Base-by-base conservation (phyloP, 1,140 invertebrate genomes). In the Drosophila subobscura region DNA sequence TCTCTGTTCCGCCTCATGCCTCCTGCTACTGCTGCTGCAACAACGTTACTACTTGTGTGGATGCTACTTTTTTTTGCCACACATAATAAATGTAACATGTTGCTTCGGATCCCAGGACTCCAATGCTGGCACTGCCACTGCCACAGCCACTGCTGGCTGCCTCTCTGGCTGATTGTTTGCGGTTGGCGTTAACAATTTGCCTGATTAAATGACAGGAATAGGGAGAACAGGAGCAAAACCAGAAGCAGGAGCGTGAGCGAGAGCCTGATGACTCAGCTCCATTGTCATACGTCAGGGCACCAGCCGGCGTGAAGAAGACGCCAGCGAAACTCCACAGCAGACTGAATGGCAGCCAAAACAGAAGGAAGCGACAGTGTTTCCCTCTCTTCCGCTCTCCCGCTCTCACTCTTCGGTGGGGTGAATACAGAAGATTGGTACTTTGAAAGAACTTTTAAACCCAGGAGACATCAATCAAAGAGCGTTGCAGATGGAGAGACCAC, bases 131-230 rank as follows among this genome's bases (percentile, higher is more conserved):
- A 33, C 7, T 8, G 29, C 6, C 27, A 29, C 29, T 8, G 29
- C 8, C 8, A 33, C 8, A 2, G 29, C 29, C 8, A 10, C 29
- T 37, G 33, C 20, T 53, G n/a, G 42, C 8, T 14, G 40, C 58
- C 77, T 80, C 60, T 80, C 80, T 77, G 64, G 59, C 60, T 78
- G 83, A 78, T 78, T 80, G 73, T 77, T 71, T 86, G 73, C 44
- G 73, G 53, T 77, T 65, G 73, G 77, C 73, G 77, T 81, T 79
- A 86, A 86, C 81, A 86, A 86, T 86, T 86, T 86, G 74, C 56
- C 78, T 86, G 81, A 88, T 86, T 86, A 86, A 86, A 88, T 64
- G 66, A 64, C 68, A 79, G 75, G 27, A 50, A 51, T 71, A 41
- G 55, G 56, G 77, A 75, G 27, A 51, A 51, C 67, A 37, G 56